A percentile compares a stretch with the other conserved stretches of the same genome.
Conservation (phyloP, 2,888 invertebrate species). For the Acronicta aceris region DNA sequence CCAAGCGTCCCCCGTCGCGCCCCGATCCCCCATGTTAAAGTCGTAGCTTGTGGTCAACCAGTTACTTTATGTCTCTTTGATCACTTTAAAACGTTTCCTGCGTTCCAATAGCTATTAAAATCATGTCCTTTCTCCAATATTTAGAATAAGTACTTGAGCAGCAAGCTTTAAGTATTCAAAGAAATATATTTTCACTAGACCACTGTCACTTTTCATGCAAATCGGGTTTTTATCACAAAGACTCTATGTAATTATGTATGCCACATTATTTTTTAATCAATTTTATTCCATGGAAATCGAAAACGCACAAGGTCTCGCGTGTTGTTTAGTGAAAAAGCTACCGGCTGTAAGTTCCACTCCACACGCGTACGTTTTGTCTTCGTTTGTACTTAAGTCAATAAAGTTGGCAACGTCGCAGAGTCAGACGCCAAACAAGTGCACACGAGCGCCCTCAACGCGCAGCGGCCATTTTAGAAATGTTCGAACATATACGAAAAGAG, state of each 20-base stretch:
- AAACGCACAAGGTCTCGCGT: conserved; percentile 69
- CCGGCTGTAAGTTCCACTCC: conserved; percentile 85
- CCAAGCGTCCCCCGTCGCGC: conserved; percentile 89
- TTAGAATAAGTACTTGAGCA: conserved; percentile 43
- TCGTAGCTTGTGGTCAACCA: conserved; percentile 81
- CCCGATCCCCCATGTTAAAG: conserved; percentile 87
- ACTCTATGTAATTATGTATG: conserved; percentile 70
- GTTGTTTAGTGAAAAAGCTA: conserved; percentile 79
- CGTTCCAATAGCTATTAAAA: conserved; percentile 66
- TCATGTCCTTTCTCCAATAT: conserved; percentile 73
- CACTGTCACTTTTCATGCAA: conserved; percentile 67
- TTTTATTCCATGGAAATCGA: conserved; percentile 57
- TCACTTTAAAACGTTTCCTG: conserved; percentile 70
- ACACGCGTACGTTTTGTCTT: conserved; percentile 89
- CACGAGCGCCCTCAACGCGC: conserved; percentile 89
- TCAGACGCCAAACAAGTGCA: conserved; percentile 88
- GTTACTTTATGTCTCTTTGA: conserved; percentile 79
- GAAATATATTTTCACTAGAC: conserved; percentile 60
- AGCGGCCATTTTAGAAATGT: conserved; percentile 82
- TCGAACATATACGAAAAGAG: conserved; percentile 78
- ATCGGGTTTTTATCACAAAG: conserved; percentile 78
- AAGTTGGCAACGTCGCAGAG: conserved; percentile 89
- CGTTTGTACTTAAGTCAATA: conserved; percentile 86
- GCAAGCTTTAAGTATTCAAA: conserved; percentile 52
- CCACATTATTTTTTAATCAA: conserved; percentile 66